Conservation (phyloP, 2,797 vertebrate species). For the Sternarchorhynchus goeldii region DNA sequence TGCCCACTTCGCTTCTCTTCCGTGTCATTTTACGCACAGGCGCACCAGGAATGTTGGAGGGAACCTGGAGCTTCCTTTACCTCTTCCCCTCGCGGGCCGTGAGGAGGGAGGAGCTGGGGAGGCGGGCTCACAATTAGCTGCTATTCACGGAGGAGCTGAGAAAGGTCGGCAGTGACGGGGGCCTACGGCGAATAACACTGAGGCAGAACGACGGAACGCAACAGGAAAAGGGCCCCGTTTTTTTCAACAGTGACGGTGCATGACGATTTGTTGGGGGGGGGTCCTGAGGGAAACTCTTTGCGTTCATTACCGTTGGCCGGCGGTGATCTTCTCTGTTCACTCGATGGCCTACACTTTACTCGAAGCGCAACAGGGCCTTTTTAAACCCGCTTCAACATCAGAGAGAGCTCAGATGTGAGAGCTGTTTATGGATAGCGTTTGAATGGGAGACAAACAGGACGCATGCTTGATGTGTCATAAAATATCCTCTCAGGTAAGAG, state of each 20-base stretch:
- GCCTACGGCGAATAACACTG: constrained; percentile 50
- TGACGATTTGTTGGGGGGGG: constrained; percentile 20
- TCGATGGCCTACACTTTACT: not conserved
- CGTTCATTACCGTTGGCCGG: constrained; percentile 4
- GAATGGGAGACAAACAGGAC: not conserved
- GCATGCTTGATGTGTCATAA: not conserved
- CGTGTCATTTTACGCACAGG: not conserved
- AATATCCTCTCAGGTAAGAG: not conserved
- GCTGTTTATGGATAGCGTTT: not conserved
- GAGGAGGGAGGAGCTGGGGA: not conserved
- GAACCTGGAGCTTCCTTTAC: not conserved
- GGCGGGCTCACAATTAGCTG: constrained; percentile 46
- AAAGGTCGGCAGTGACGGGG: constrained; percentile 38
- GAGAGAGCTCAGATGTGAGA: not conserved
- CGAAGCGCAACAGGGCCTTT: not conserved
- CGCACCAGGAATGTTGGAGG: not conserved
- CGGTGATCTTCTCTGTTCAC: too few relatives aligned
- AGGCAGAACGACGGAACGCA: constrained; percentile 42
- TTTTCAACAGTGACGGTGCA: constrained; percentile 26
- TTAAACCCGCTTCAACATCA: not conserved
- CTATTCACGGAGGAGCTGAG: constrained; percentile 38
- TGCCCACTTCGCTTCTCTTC: not conserved
- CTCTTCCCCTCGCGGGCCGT: constrained; percentile 17
- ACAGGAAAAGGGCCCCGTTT: constrained; percentile 29
- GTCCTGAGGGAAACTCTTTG: constrained; percentile 13